phyloP scores from a whole-genome alignment of 2,113 vertebrate species.

The Balaeniceps rex region DNA sequence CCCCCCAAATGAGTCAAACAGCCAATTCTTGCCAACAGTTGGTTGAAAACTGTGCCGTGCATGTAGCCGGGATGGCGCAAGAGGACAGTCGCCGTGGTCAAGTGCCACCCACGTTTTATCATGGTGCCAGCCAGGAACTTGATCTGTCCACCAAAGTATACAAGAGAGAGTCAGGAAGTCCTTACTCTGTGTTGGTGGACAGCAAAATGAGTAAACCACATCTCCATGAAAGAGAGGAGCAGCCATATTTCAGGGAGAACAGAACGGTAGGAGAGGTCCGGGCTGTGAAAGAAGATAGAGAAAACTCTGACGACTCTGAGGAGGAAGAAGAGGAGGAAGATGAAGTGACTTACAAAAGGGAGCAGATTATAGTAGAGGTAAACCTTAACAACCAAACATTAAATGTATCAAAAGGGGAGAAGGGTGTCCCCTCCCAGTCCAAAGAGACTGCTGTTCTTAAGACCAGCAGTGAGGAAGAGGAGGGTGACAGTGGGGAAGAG shows the following conservation, averaged over 20 bases:
- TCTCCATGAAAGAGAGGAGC: constrained; percentile 79
- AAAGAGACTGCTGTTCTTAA: constrained; percentile 81
- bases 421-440: constrained; percentile 83
- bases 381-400: constrained; percentile 99
- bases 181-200: constrained; percentile 92
- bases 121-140: constrained; percentile 83
- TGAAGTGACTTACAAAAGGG: constrained; percentile 91
- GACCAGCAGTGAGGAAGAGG: constrained; percentile 87
- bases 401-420: constrained; percentile 96
- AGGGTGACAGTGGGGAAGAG: constrained; percentile 80
- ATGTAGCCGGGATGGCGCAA: constrained; percentile 87
- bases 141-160: constrained; percentile 90
- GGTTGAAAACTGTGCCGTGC: constrained; percentile 81
- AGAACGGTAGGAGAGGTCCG: constrained; percentile 73
- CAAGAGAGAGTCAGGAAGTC: constrained; percentile 87
- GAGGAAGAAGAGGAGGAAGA: constrained; percentile 86
- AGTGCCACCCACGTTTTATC: constrained; percentile 82
- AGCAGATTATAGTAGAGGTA: constrained; percentile 99
- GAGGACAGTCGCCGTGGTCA: constrained; percentile 83
- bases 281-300: constrained; percentile 80
- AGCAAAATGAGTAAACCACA: constrained; percentile 83
- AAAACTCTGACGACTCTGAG: constrained; percentile 85
- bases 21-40: constrained; percentile 83
- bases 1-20: constrained; percentile 80
- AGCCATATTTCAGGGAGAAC: constrained; percentile 89